These are phyloP conservation scores for Myiagra hebetior DNA, from an alignment of 2,113 vertebrate species.

Conservation along the genomic window DNA sequence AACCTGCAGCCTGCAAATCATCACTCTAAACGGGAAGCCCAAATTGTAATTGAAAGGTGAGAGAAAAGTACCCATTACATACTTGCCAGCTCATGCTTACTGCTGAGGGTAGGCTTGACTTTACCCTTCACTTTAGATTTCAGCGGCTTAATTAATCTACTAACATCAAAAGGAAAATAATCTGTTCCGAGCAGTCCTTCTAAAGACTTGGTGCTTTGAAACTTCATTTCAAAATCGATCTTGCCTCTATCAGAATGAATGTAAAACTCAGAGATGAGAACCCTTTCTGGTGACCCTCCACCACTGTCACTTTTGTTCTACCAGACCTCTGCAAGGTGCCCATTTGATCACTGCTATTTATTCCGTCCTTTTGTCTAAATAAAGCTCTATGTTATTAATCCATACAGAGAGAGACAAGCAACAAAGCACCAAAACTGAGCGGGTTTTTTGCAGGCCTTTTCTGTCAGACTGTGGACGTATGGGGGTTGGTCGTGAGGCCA, in stretches of 20 bases:
- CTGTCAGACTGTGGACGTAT: background rate
- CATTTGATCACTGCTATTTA: background rate
- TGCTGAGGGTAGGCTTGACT: background rate
- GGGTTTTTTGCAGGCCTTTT: background rate
- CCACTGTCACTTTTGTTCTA: background rate
- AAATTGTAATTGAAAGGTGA: background rate
- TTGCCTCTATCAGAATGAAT: background rate
- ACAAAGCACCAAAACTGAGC: background rate
- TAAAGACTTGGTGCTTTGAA: conserved; percentile 7
- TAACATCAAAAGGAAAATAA: conserved; percentile 30
- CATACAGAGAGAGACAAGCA: background rate
- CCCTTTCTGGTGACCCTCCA: background rate
- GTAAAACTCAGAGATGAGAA: background rate
- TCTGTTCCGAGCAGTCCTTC: background rate
- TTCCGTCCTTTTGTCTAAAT: background rate
- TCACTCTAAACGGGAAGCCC: background rate
- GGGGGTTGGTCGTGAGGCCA: background rate
- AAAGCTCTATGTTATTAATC: background rate
- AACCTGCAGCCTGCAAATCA: background rate
- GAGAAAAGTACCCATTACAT: background rate
- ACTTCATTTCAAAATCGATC: background rate
- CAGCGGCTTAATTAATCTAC: background rate
- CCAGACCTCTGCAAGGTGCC: background rate
- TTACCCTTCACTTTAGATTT: conserved; percentile 3
- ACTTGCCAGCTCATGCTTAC: background rate